Conservation (phyloP, 64 coral and sea anemone species). For the Montipora cactus region DNA sequence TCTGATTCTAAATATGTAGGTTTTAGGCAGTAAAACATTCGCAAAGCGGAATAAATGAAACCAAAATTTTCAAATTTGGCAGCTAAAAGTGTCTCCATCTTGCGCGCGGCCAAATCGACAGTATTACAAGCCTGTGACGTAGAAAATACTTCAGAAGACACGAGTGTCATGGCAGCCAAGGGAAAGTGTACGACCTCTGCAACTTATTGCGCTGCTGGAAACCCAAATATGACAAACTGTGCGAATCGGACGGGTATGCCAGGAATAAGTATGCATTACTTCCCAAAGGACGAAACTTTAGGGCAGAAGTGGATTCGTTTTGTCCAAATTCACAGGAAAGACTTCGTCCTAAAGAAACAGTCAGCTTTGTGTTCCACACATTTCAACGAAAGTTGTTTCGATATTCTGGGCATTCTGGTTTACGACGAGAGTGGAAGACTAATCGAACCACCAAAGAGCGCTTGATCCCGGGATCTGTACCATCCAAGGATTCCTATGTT, state of each 20-base stretch:
- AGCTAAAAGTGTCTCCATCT: slow-evolving; percentile 47
- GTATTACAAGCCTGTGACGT: slow-evolving; percentile 65
- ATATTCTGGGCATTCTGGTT: too few species aligned
- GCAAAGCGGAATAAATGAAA: too few species aligned
- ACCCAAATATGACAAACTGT: slow-evolving; percentile 50
- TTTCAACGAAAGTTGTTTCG: too few species aligned
- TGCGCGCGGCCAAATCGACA: slow-evolving; percentile 57
- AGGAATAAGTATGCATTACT: slow-evolving; percentile 49
- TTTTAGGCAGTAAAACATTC: too few species aligned
- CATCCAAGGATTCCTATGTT: too few species aligned
- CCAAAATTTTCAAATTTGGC: too few species aligned
- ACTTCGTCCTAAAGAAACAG: background rate
- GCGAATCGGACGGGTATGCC: slow-evolving; percentile 1
- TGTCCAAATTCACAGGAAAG: slow-evolving; percentile 2
- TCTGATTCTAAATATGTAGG: too few species aligned
- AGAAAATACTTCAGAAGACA: background rate
- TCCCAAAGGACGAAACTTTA: slow-evolving; percentile 34
- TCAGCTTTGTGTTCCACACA: too few species aligned
- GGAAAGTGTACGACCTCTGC: background rate
- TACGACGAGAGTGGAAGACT: too few species aligned
- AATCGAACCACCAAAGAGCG: too few species aligned
- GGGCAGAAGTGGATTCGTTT: background rate
- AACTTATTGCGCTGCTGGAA: slow-evolving; percentile 50
- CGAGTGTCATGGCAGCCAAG: slow-evolving; percentile 28
- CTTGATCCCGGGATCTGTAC: too few species aligned